These are phyloP conservation scores for Thaleichthys pacificus DNA, from an alignment of 2,797 vertebrate species.

Conservation along the genomic window DNA sequence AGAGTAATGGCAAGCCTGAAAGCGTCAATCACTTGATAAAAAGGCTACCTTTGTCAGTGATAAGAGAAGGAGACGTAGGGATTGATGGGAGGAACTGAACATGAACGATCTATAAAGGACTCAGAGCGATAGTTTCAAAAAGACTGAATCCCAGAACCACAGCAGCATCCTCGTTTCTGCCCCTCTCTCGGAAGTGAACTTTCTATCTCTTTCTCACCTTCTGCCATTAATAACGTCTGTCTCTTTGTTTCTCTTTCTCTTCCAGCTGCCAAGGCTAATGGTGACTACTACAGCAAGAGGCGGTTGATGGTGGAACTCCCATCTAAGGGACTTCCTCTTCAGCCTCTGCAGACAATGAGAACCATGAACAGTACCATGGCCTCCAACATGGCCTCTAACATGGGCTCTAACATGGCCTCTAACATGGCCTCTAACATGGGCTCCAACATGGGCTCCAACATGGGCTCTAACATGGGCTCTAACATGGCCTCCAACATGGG, in stretches of 20 bases:
- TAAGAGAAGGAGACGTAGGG: slow-evolving; percentile 46
- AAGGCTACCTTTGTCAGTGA: slow-evolving; percentile 53
- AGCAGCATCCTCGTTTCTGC: neutral
- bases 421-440: slow-evolving; percentile 10
- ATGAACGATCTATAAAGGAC: slow-evolving; percentile 10
- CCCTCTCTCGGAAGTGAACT: neutral
- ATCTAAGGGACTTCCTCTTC: slow-evolving; percentile 87
- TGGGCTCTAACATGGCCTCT: slow-evolving; percentile 52
- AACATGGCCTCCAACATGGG: slow-evolving; percentile 58
- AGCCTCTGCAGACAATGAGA: slow-evolving; percentile 81
- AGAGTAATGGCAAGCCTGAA: slow-evolving; percentile 61
- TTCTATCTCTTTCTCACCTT: neutral
- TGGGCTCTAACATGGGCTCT: slow-evolving; percentile 44
- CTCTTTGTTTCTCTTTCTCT: slow-evolving; percentile 27
- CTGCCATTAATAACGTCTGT: neutral
- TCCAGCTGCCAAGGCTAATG: slow-evolving; percentile 91
- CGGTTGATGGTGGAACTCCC: slow-evolving; percentile 91
- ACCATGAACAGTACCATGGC: slow-evolving; percentile 68
- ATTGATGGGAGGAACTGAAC: slow-evolving; percentile 41
- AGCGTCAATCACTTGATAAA: slow-evolving; percentile 54
- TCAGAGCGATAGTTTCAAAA: neutral
- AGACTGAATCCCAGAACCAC: neutral
- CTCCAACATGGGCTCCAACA: neutral
- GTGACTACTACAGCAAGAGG: slow-evolving; percentile 91
- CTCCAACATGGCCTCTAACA: slow-evolving; percentile 62